phyloP scores from a whole-genome alignment of 2,113 vertebrate species.

The Phasianus colchicus region DNA sequence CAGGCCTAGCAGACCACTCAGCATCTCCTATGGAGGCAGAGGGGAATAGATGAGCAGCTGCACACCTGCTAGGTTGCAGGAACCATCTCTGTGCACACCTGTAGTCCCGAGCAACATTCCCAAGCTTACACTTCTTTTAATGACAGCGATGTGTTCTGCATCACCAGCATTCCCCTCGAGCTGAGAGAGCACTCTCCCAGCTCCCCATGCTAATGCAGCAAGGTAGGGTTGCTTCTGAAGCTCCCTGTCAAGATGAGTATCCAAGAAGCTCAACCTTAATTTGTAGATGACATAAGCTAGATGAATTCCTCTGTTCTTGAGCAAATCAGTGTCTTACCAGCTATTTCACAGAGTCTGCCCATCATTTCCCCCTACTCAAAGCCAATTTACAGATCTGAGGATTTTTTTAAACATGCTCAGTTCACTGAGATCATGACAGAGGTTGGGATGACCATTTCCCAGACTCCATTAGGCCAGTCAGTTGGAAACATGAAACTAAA shows the following conservation, averaged over 20 bases:
- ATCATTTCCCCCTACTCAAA: background rate
- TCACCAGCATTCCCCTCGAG: background rate
- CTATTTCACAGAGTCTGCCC: background rate
- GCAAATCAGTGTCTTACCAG: background rate
- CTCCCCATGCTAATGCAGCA: background rate
- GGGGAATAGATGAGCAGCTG: background rate
- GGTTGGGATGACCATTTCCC: background rate
- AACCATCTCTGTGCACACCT: background rate
- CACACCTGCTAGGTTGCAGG: background rate
- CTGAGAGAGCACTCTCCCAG: background rate
- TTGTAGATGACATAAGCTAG: background rate
- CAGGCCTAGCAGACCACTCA: background rate
- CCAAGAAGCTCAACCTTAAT: background rate
- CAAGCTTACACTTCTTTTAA: background rate
- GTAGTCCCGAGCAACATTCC: background rate
- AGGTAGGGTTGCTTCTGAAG: background rate
- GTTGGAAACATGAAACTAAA: background rate
- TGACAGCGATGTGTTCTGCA: background rate
- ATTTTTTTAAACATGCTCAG: background rate
- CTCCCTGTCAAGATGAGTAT: background rate
- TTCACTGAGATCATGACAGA: background rate
- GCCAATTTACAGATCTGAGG: background rate
- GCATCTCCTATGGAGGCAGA: background rate
- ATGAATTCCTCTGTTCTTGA: background rate
- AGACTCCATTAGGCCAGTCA: background rate